These are phyloP conservation scores for Philantomba maxwellii DNA, from an alignment of 2,113 vertebrate species.

Conservation along the genomic window DNA sequence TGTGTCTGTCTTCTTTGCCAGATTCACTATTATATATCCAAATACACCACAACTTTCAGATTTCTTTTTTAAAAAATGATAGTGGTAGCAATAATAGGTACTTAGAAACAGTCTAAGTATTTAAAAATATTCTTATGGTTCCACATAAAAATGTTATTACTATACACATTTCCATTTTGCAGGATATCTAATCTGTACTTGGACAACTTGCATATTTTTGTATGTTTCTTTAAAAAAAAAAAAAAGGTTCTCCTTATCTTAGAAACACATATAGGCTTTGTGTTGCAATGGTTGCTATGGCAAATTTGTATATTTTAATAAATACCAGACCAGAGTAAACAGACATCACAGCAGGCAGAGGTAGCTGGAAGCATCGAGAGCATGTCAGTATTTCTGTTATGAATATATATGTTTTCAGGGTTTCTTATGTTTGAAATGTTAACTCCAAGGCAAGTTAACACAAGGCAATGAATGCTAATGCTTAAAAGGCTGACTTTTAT, in stretches of 20 bases:
- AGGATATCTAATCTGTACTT: constrained; percentile 28
- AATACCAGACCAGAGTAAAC: constrained; percentile 73
- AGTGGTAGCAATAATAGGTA: background rate
- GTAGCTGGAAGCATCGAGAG: constrained; percentile 33
- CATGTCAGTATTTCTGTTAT: constrained; percentile 65
- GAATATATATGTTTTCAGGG: constrained; percentile 61
- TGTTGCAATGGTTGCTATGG: constrained; percentile 69
- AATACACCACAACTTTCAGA: background rate
- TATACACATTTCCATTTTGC: background rate
- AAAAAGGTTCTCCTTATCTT: constrained; percentile 58
- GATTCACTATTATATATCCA: background rate
- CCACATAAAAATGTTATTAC: background rate
- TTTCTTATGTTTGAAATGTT: background rate
- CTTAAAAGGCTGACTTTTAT: background rate
- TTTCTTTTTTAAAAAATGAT: background rate
- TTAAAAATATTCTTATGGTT: background rate
- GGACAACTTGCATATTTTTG: constrained; percentile 49
- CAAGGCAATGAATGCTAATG: background rate
- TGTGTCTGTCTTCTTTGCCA: background rate
- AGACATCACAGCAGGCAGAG: constrained; percentile 40
- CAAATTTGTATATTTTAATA: constrained; percentile 69
- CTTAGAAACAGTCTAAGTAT: background rate
- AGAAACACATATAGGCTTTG: constrained; percentile 61
- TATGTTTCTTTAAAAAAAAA: constrained; percentile 49
- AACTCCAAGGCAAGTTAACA: background rate